phyloP scores from a whole-genome alignment of 2,888 invertebrate genomes.

The Arrhopalites spinosus region DNA sequence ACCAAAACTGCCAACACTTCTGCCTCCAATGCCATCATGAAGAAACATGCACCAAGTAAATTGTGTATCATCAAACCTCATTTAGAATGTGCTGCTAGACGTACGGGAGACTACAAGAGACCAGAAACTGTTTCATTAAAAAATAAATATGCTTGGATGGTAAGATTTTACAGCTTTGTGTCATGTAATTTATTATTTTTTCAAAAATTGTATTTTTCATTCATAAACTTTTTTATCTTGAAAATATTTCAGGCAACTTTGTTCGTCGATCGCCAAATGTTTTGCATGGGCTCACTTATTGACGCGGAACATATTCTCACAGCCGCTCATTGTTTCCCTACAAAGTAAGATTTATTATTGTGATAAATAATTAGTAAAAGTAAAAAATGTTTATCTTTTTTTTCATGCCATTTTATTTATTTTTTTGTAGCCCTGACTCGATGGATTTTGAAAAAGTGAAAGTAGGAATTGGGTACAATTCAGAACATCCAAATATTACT shows the following conservation, averaged over 20 bases:
- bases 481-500: conserved; percentile 29
- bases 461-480: conserved; percentile 27
- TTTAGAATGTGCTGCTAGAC: conserved; percentile 24
- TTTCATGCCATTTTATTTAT: background rate
- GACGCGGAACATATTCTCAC: conserved; percentile 33
- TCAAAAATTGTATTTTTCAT: background rate
- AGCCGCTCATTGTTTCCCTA: conserved; percentile 37
- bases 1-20: background rate
- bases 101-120: conserved; percentile 1
- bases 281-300: conserved; percentile 34
- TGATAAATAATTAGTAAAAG: background rate
- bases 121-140: conserved; percentile 21
- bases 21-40: background rate
- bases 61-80: conserved; percentile 31
- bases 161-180: background rate
- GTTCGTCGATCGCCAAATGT: conserved; percentile 31
- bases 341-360: conserved; percentile 22
- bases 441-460: conserved; percentile 34
- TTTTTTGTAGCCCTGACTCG: conserved; percentile 12
- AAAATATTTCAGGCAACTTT: conserved; percentile 24
- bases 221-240: background rate
- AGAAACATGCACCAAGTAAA: conserved; percentile 25
- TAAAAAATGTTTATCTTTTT: conserved; percentile 1
- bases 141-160: conserved; percentile 37
- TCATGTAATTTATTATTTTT: background rate